Base-by-base conservation (phyloP, 2,797 vertebrate species). In the Aldrovandia affinis region DNA sequence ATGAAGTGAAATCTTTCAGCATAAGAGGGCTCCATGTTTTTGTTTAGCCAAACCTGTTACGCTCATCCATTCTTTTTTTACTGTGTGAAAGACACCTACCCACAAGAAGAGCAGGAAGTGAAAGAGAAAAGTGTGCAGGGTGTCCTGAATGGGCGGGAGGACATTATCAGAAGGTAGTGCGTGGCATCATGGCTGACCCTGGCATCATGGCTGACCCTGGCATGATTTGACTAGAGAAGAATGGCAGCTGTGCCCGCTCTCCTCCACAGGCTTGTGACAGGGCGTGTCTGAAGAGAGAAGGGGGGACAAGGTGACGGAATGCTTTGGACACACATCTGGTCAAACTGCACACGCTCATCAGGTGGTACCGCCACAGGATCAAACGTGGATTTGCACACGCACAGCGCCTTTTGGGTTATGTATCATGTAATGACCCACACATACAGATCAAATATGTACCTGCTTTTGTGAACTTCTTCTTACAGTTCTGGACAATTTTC, bases 181-280 rank as follows among this genome's bases (percentile, higher is more conserved):
- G 18, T 65, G 18, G 0, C 10, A 8, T 85, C 57, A 85, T 12
- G 68, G 80, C 44, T 52, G 2, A 12, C 81, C 84, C 80, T 82
- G 9, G 30, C 10, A 8, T 85, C 57, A 85, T 12, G 68, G 80
- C 44, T 52, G 2, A 12, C 81, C 84, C 80, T 82, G 84, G 81
- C 70, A 63, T 36, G 84, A 85, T 44, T 85, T 85, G 18, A 85
- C 84, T 14, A 85, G 84, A 39, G 84, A 78, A 8, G 80, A 85
- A 8, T 25, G 57, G 42, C 70, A 81, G 57, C n/a, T 65, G 30
- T 85, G 80, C 15, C 84, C 84, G 20, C 84, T 82, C 33, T 85
- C 84, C 36, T 85, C 84, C 3, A 85, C 81, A n/a, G 84, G 84
- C 0, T 30, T 65, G 25, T 81, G 80, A 30, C 84, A 85, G 20